A percentile compares a stretch with the other conserved stretches of the same genome.
These are phyloP conservation scores for Diaprepes abbreviatus DNA, from an alignment of 2,888 invertebrate species.

Conservation along the genomic window DNA sequence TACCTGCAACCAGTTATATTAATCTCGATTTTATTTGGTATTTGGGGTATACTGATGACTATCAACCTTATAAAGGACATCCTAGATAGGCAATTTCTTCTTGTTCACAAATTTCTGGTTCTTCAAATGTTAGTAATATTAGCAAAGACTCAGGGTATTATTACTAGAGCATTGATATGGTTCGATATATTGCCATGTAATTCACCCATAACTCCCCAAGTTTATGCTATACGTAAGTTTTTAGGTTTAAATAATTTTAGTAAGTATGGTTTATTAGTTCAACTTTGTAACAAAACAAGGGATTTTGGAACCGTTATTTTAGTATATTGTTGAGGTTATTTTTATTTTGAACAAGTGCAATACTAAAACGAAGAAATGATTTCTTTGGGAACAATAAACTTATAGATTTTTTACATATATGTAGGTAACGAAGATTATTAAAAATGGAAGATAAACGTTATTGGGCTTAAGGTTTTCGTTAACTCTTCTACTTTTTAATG, in stretches of 20 bases:
- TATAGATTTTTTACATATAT: too few species aligned
- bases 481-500: too few species aligned
- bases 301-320: too few species aligned
- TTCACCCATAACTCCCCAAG: slow-evolving; percentile 75
- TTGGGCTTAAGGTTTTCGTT: too few species aligned
- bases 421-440: too few species aligned
- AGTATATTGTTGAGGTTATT: too few species aligned
- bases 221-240: slow-evolving; percentile 77
- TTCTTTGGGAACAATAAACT: too few species aligned
- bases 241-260: slow-evolving; percentile 13
- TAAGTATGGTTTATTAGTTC: too few species aligned
- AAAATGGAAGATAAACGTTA: too few species aligned
- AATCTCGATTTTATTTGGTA: slow-evolving; percentile 76
- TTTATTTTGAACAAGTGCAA: too few species aligned
- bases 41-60: slow-evolving; percentile 79
- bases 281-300: too few species aligned
- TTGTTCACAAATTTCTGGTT: slow-evolving; percentile 71
- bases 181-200: slow-evolving; percentile 74
- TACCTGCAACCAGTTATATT: slow-evolving; percentile 77
- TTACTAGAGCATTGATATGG: slow-evolving; percentile 72
- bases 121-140: slow-evolving; percentile 77
- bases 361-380: too few species aligned
- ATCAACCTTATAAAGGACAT: slow-evolving; percentile 70
- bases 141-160: slow-evolving; percentile 77
- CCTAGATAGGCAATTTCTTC: slow-evolving; percentile 63